Evolutionary conservation across 1,140 invertebrate species (phyloP), one percentile per base, ranked within the genome.

Genomic region (Drosophila setifemur): DNA sequence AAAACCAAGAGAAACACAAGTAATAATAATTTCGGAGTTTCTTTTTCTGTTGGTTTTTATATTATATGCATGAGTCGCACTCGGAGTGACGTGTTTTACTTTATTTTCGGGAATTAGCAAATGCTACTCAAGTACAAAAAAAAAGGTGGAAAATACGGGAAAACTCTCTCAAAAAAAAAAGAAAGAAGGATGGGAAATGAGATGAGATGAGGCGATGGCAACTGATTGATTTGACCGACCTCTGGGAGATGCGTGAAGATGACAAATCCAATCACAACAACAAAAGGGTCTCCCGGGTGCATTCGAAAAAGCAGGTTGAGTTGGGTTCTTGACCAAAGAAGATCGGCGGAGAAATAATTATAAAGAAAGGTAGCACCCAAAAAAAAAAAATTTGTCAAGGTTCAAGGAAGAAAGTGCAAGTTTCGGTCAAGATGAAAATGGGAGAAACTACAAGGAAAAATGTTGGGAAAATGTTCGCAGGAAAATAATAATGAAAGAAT

Each of bases 51-150:
- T 48, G 47, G 48, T 37, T 57, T 67, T 64, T 77, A n/a, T n/a
- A n/a, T n/a, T n/a, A n/a, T 77, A 79, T 79, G 73, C 75, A 79
- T 63, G 55, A 50, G 31, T 45, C 57, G 21, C 35, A 37, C 12
- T 37, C 11, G 12, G 42, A 47, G 26, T 60, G 44, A 60, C 45
- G 45, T 54, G 52, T 75, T 64, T 66, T 47, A 54, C 49, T 49
- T 78, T 69, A 60, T 66, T 70, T 77, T 64, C 67, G 74, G 72
- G 81, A 81, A 86, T 86, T 86, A 86, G 81, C 81, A 86, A 86
- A 12, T 8, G 14, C 12, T 37, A 18, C 33, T 37, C 3, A 6
- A 2, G 33, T 23, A 23, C 21, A 5, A 5, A 23, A 3, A 23
- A n/a, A 35, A n/a, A 5, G 3, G 33, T 37, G 33, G 14, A 37